phyloP scores from a whole-genome alignment of 2,113 vertebrate genomes.

The Nymphicus hollandicus region DNA sequence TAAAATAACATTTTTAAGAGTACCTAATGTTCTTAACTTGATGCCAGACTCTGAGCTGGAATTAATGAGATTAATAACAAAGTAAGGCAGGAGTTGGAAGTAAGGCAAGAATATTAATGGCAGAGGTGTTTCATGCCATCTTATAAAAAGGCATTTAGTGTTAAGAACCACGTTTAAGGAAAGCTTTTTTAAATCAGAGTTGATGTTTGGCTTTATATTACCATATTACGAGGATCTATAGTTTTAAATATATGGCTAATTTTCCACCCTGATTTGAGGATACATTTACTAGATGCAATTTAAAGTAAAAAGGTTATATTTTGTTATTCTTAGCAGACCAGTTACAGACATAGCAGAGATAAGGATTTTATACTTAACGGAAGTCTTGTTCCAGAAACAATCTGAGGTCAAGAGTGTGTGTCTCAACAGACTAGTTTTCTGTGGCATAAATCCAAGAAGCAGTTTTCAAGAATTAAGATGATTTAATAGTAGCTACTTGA shows the following conservation, averaged over 20 bases:
- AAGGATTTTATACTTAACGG: background rate
- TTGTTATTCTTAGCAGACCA: background rate
- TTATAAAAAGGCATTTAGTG: background rate
- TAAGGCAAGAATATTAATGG: background rate
- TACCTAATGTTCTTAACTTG: constrained; percentile 34
- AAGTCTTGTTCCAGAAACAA: background rate
- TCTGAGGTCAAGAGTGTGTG: background rate
- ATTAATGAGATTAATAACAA: background rate
- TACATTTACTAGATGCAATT: background rate
- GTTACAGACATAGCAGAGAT: background rate
- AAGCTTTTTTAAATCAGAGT: background rate
- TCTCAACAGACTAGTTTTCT: background rate
- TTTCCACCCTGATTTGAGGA: background rate
- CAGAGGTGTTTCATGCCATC: background rate
- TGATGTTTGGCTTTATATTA: background rate
- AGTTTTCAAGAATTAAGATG: constrained; percentile 1
- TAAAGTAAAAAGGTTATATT: background rate
- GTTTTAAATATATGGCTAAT: background rate
- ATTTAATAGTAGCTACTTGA: background rate
- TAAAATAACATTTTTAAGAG: constrained; percentile 33
- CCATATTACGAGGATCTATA: background rate
- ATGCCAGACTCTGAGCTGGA: background rate
- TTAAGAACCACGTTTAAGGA: background rate
- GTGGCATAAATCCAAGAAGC: background rate
- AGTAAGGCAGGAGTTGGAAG: background rate